Base-by-base conservation (phyloP, 2,888 invertebrate species). In the Erebia aethiops region DNA sequence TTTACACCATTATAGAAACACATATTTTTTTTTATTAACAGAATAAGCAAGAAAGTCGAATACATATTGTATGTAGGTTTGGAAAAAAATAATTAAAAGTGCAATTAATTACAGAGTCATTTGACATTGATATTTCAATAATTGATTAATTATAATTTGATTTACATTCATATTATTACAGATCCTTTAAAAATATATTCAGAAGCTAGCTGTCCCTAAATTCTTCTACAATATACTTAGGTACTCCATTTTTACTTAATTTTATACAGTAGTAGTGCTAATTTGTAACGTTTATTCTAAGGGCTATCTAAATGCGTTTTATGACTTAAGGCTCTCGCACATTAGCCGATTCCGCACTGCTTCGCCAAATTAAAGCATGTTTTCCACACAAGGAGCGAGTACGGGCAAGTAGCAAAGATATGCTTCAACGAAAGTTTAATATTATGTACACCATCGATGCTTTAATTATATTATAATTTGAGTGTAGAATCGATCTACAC, bases 231-330 rank as follows among this genome's bases (percentile, higher is more conserved):
- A 11, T 52, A 52, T 64, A n/a, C n/a, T n/a, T n/a, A 46, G 46
- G 46, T 46, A 64, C 54, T 64, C 41, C 41, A 60, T 41, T 49
- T 46, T 62, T 46, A 61, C 61, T 61, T 35, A 58, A 41, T 58
- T 60, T 60, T 13, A 49, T 61, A 16, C 43, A 62, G 8, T 49
- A 65, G 26, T 65, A 65, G 56, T 56, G 54, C 65, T 65, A 66
- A 57, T 66, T 66, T 66, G 66, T 66, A 66, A 46, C 56, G n/a
- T 56, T 46, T 56, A 56, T 21, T 46, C 56, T 66, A 66, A 43
- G 56, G 18, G 14, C 66, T 66, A 66, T 57, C 66, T 66, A 66
- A 66, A 66, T 66, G 66, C 66, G 10, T 56, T 56, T 66, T 56
- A 66, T 66, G 66, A 57, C 66, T 57, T 56, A 56, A 66, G 56